These are phyloP conservation scores for Melanophora roralis DNA, from an alignment of 2,888 invertebrate species.

Conservation along the genomic window DNA sequence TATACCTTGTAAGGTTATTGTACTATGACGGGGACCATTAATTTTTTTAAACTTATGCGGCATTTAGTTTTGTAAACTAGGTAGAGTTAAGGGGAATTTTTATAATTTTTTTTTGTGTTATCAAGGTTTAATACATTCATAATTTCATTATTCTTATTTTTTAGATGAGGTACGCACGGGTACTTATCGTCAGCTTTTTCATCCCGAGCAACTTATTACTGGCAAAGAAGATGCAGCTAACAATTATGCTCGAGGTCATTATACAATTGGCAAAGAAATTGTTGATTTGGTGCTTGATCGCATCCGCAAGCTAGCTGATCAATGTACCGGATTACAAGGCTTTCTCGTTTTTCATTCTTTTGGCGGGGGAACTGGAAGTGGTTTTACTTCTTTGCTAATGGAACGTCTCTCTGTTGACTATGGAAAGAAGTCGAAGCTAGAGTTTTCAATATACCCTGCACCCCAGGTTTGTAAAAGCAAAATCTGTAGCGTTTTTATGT, in stretches of 20 bases:
- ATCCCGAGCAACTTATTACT: conserved; percentile 94
- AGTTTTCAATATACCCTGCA: conserved; percentile 96
- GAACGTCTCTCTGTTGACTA: conserved; percentile 94
- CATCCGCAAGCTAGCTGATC: conserved; percentile 88
- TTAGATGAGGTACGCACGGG: conserved; percentile 89
- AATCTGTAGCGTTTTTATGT: too few species aligned
- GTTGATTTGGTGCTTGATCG: conserved; percentile 90
- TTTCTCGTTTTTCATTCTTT: conserved; percentile 96
- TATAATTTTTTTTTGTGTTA: too few species aligned
- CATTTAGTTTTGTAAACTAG: too few species aligned
- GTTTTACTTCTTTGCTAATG: conserved; percentile 95
- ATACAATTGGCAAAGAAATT: conserved; percentile 94
- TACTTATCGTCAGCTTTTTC: conserved; percentile 89
- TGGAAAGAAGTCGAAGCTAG: conserved; percentile 94
- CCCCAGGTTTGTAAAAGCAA: conserved; percentile 83
- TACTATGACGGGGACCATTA: too few species aligned
- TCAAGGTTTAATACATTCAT: too few species aligned
- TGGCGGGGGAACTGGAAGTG: conserved; percentile 91
- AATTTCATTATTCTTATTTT: too few species aligned
- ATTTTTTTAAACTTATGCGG: too few species aligned
- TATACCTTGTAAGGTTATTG: too few species aligned
- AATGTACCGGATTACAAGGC: conserved; percentile 91
- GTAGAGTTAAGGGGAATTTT: too few species aligned
- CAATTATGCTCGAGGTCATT: conserved; percentile 96
- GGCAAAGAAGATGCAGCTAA: conserved; percentile 96